Evolutionary conservation across 64 coral and sea anemone genomes (phyloP), one percentile per base, ranked within the genome.

Genomic region (Hydrozoanthus tunicans): DNA sequence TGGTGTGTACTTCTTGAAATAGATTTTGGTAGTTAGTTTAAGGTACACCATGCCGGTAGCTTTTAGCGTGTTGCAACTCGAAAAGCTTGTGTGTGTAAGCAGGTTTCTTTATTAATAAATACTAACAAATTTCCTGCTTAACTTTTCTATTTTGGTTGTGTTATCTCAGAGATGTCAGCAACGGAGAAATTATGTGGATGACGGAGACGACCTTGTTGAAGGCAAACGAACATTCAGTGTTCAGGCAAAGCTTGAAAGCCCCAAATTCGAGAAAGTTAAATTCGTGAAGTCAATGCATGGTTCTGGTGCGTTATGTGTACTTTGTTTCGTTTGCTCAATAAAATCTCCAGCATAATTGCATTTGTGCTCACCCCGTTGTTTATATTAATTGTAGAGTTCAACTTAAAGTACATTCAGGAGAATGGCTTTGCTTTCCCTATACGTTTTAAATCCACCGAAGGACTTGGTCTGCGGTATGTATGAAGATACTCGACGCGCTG

Each of bases 191-290:
- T 96, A 99, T 94, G 89, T 92, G 77, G 94, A 99, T 90, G 91
- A 95, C 15, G 78, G 90, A 27, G 97, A 99, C 69, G 94, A 99
- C 91, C 90, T 94, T 59, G 95, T 99, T 77, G 97, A 99, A 86
- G 97, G 97, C 3, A 99, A 99, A 86, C 94, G 97, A 65, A 99
- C 97, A 56, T 99, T 99, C 86, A 99, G 94, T 61, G 92, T 99
- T 69, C 81, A 96, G 79, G 94, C 95, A 93, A 99, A 99, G 94
- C 79, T 99, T 17, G 75, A 89, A 86, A 95, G 85, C 89, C 61
- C 89, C 20, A 93, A 94, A 93, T 99, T 99, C 80, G 92, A 93
- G 53, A 90, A 55, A 56, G 64, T 62, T 27, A 93, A 92, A 79
- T 99, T 99, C 54, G 97, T 96, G 89, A 77, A 93, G 90, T 92